Evolutionary conservation across 2,888 invertebrate genomes (phyloP).

Genomic region (Argyra leucocephala): DNA sequence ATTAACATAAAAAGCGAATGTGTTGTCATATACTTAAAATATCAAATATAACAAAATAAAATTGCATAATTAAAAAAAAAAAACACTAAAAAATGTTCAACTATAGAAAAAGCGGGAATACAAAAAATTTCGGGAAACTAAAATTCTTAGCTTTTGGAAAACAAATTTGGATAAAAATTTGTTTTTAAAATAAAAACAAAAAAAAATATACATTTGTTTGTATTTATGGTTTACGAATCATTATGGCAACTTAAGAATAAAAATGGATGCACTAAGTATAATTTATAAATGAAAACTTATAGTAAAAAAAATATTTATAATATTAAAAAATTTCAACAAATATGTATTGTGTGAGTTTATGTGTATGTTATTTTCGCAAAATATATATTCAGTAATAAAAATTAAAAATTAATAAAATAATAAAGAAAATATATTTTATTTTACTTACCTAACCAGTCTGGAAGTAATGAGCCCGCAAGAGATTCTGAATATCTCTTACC

Average conservation of each 20-base stretch:
- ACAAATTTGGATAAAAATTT: neutral
- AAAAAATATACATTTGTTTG: neutral
- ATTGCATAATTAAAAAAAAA: neutral
- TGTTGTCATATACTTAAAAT: constrained; percentile 1
- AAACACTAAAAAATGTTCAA: neutral
- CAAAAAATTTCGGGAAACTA: neutral
- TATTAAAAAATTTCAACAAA: too few relatives aligned
- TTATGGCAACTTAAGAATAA: too few relatives aligned
- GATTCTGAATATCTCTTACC: constrained; percentile 47
- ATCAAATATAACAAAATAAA: neutral
- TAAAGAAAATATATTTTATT: constrained; percentile 26
- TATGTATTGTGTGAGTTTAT: neutral
- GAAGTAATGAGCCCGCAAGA: constrained; percentile 46
- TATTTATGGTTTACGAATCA: neutral
- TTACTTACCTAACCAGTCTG: constrained; percentile 46
- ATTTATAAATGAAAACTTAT: too few relatives aligned
- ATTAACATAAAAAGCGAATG: neutral
- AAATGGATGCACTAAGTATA: too few relatives aligned
- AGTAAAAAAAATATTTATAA: too few relatives aligned
- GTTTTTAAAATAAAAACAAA: neutral
- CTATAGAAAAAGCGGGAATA: neutral
- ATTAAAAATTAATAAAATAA: constrained; percentile 14
- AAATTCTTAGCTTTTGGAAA: neutral
- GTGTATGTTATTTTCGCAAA: neutral
- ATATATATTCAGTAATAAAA: neutral